Base-by-base conservation (phyloP, 1,140 invertebrate genomes). In the Cepaea nemoralis region DNA sequence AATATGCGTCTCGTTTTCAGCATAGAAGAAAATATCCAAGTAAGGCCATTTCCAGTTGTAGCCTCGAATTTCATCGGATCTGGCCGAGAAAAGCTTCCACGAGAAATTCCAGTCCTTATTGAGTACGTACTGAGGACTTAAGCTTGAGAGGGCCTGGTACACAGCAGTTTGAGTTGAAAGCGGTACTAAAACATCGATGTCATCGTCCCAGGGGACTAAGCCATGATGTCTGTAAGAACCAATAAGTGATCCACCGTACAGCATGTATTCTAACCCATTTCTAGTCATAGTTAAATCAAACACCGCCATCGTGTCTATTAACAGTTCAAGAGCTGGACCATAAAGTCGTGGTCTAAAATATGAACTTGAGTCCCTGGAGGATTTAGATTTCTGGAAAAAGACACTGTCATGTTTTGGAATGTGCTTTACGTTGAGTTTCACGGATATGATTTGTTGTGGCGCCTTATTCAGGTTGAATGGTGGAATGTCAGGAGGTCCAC, bases 191-290 rank as follows among this genome's bases (percentile, higher is more conserved):
- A 87, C 73, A 50, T 87, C 86, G 5, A 83, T 67, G 66, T 87
- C 86, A 40, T 87, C 86, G 77, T 87, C 86, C 86, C 86, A 87
- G 0, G 86, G 86, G 31, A 87, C 83, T 27, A 86, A 71, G 45
- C 78, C 85, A 50, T 87, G 86, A 59, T 87, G 86, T 16, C 86
- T 45, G 67, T 80, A 87, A 39, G 85, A 83, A 24, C 86, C 86
- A n/a, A 87, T 59, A 19, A 86, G 63, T 12, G 85, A 78, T 2
- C 86, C 86, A 5, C 76, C 80, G 75, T 83, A 85, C 67, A 87
- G 22, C 31, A 87, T 83, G 48, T 83, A 86, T 1, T 70, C 77
- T 16, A 86, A 6, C 31, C 71, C 71, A 31, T 76, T 59, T 39
- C 66, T 35, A 33, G 69, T 37, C 78, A 83, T n/a, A 3, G 77